Conservation (phyloP, 2,797 vertebrate genomes). For the Leuciscus waleckii region DNA sequence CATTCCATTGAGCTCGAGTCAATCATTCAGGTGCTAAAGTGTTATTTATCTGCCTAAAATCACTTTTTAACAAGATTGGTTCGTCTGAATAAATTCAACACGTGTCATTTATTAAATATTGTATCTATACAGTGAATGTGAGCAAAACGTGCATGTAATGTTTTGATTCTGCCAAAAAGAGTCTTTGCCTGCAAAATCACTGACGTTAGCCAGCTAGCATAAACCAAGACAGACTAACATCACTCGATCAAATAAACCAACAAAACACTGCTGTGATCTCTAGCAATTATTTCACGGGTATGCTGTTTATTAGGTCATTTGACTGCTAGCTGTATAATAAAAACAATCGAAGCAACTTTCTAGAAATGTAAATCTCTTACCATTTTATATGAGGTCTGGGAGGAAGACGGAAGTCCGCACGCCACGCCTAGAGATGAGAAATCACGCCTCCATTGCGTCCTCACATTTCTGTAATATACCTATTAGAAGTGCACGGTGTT, state of each 20-base stretch:
- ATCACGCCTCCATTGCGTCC: constrained; percentile 36
- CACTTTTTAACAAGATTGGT: neutral
- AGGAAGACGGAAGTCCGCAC: constrained; percentile 81
- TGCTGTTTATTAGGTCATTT: neutral
- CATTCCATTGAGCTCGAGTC: neutral
- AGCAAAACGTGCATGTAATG: neutral
- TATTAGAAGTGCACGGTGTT: neutral
- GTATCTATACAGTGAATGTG: neutral
- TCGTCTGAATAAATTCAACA: neutral
- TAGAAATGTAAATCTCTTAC: constrained; percentile 68
- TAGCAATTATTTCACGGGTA: neutral
- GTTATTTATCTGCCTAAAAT: neutral
- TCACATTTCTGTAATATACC: neutral
- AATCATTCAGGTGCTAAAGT: neutral
- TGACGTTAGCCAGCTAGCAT: constrained; percentile 56
- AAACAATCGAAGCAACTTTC: neutral
- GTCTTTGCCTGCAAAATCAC: neutral
- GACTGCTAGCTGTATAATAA: neutral
- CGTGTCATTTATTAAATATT: neutral
- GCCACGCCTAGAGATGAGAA: constrained; percentile 76
- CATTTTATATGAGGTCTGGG: constrained; percentile 74
- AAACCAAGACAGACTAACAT: constrained; percentile 27
- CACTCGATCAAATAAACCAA: constrained; percentile 18
- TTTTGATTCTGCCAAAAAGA: neutral
- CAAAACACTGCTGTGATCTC: neutral